Base-by-base conservation (phyloP, 2,888 invertebrate genomes). In the Chrysomela aeneicollis region DNA sequence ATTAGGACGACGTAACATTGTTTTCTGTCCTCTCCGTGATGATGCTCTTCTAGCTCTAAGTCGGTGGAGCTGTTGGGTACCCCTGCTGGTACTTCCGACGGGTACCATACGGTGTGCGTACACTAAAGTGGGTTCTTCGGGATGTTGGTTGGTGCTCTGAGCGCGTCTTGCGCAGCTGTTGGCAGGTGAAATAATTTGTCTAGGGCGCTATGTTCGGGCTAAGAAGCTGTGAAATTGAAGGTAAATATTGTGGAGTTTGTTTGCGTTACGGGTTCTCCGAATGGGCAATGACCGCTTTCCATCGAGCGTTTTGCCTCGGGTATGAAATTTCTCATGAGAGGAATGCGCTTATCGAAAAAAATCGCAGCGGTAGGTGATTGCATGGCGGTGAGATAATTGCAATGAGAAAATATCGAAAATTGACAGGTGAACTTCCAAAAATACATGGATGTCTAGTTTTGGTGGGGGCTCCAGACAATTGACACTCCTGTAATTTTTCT, bases 1-100 rank as follows among this genome's bases (percentile, higher is more conserved):
- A 79, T 79, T 78, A 76, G 79, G 79, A 73, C 72, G 74, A 74
- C 68, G 74, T 77, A 76, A 78, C 77, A 77, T 77, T 78, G 77
- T 79, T 75, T 76, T 73, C 62, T 71, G 68, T 67, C 71, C 67
- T 64, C 59, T 21, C 50, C 65, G 66, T 61, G 59, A n/a, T n/a
- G 4, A 26, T 6, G 3, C 61, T 61, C 51, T 54, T 64, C 66
- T 68, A 69, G 64, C 72, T 71, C 68, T 72, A 67, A 71, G 72
- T 72, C 73, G 73, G 73, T 73, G 71, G 4, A 26, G 4, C 4
- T 5, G 26, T 26, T 26, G 4, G 6, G 4, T 63, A 66, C 72
- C 64, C 59, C 62, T 55, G 54, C 64, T 42, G 30, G 60, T 49
- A 58, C 59, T 63, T 61, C 46, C 50, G 42, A 53, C 50, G 57